Conservation (phyloP, 2,888 invertebrate species). For the Calliphora vomitoria region DNA sequence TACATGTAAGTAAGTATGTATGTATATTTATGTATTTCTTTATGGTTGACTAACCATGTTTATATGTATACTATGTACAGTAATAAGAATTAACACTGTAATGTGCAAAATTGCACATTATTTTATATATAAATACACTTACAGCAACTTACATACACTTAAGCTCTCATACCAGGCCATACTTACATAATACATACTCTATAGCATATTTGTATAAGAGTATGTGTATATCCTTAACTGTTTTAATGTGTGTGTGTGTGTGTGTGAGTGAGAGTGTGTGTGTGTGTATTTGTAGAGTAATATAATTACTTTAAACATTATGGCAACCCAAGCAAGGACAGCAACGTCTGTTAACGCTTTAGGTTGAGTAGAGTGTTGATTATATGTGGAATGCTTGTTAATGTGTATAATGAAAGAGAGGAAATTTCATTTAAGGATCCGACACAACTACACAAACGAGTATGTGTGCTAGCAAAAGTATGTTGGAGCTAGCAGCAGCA, state of each 20-base stretch:
- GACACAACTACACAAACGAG: neutral
- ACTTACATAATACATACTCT: neutral
- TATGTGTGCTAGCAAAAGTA: slow-evolving; percentile 33
- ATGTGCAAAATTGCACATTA: slow-evolving; percentile 82
- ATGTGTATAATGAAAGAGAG: slow-evolving; percentile 71
- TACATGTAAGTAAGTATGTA: neutral
- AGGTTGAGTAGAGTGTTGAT: slow-evolving; percentile 73
- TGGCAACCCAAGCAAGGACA: slow-evolving; percentile 71
- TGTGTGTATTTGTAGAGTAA: slow-evolving; percentile 43
- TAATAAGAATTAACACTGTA: slow-evolving; percentile 69
- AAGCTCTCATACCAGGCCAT: neutral
- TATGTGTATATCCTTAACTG: neutral
- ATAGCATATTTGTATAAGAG: neutral
- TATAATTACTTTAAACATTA: slow-evolving; percentile 72
- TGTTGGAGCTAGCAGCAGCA: slow-evolving; percentile 49
- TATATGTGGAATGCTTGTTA: slow-evolving; percentile 72
- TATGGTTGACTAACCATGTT: slow-evolving; percentile 57
- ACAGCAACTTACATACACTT: slow-evolving; percentile 31
- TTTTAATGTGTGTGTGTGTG: neutral
- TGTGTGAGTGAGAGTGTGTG: slow-evolving; percentile 29
- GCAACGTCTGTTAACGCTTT: slow-evolving; percentile 72
- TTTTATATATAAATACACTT: slow-evolving; percentile 80
- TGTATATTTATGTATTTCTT: slow-evolving; percentile 8
- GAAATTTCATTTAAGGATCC: slow-evolving; percentile 62
- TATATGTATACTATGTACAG: slow-evolving; percentile 43